These are phyloP conservation scores for Cichladusa arquata DNA, from an alignment of 2,113 vertebrate genomes.

Conservation along the genomic window DNA sequence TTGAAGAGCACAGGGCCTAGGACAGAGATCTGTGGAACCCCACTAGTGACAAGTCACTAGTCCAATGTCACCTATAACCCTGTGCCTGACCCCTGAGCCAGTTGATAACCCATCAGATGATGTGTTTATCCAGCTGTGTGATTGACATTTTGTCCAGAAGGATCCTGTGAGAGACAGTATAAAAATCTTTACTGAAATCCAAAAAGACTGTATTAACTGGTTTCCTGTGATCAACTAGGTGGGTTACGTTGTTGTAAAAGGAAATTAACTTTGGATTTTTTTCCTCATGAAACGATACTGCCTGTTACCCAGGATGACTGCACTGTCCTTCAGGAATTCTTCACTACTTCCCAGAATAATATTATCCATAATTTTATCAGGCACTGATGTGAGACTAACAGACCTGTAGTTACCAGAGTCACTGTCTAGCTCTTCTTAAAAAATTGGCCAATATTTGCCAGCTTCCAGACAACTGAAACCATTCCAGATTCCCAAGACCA, in stretches of 20 bases:
- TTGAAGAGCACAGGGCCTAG: fast-evolving
- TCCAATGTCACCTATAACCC: background rate
- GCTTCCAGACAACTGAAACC: background rate
- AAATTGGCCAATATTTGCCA: background rate
- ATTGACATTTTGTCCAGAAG: background rate
- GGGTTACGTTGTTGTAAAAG: background rate
- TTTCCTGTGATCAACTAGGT: background rate
- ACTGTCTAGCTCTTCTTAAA: background rate
- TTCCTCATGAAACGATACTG: background rate
- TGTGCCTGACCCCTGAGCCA: background rate
- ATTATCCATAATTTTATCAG: background rate
- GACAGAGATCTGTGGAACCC: background rate
- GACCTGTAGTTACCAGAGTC: background rate
- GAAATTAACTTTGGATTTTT: background rate
- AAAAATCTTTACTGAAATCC: background rate
- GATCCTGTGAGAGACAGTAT: background rate
- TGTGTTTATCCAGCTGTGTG: background rate
- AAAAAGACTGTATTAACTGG: background rate
- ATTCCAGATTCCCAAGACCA: background rate
- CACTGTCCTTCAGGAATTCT: background rate
- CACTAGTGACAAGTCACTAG: too few species aligned
- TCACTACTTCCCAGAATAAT: background rate
- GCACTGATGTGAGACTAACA: background rate
- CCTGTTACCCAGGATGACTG: fast-evolving
- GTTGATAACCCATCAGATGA: background rate